A percentile compares a stretch with the other conserved stretches of the same genome.
Conservation (phyloP, 2,113 vertebrate species). For the Microtus montanus region DNA sequence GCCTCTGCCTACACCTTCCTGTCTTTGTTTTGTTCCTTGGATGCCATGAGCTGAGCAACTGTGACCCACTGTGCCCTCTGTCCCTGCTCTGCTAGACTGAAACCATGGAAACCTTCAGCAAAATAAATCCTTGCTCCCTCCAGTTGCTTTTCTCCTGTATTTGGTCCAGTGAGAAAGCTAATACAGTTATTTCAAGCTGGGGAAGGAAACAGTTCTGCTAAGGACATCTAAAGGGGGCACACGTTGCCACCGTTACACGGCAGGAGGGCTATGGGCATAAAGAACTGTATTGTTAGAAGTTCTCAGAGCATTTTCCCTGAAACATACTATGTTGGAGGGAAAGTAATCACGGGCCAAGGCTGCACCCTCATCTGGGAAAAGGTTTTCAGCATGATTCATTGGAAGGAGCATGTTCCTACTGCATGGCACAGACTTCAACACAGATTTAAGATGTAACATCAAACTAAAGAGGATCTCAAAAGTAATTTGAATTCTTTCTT, state of each 20-base stretch:
- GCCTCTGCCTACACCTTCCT: background rate
- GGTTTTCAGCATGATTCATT: background rate
- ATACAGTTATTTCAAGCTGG: background rate
- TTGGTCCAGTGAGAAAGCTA: background rate
- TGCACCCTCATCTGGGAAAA: background rate
- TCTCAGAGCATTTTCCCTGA: conserved; percentile 1
- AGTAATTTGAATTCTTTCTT: background rate
- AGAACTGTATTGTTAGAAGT: background rate
- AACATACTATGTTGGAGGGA: background rate
- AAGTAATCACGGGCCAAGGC: background rate
- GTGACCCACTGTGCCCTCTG: background rate
- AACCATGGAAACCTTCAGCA: background rate
- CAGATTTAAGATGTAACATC: conserved; percentile 1
- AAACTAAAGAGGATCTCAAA: background rate
- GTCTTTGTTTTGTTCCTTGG: background rate
- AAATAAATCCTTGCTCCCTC: background rate
- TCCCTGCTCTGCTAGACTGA: background rate
- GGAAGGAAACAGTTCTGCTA: background rate
- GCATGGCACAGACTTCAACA: background rate
- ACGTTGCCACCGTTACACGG: background rate
- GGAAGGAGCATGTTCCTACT: background rate
- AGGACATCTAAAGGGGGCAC: background rate
- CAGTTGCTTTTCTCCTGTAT: background rate
- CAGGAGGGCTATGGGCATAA: background rate
- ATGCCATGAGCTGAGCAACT: background rate